These are phyloP conservation scores for Henicopernis longicauda DNA, from an alignment of 2,113 vertebrate species.

Conservation along the genomic window DNA sequence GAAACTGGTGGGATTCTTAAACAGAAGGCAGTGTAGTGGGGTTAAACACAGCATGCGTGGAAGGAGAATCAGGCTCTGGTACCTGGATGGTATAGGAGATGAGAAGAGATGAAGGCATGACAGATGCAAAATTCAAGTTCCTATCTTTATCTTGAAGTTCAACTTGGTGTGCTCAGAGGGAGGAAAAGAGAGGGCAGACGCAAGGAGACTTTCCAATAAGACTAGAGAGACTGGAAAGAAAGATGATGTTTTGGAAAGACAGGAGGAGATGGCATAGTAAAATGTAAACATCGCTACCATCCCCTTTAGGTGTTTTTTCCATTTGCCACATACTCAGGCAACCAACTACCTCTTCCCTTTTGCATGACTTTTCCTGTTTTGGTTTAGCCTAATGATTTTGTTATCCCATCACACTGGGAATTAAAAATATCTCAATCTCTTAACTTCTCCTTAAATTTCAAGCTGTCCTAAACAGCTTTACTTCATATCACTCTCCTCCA, in stretches of 20 bases:
- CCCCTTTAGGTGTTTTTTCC: background rate
- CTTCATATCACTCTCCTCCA: background rate
- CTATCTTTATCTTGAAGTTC: background rate
- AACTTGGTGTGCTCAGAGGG: background rate
- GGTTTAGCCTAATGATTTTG: background rate
- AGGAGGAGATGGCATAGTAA: background rate
- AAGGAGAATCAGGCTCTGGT: background rate
- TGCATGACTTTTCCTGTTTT: accelerated
- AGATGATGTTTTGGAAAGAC: background rate
- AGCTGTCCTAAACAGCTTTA: background rate
- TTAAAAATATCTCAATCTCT: background rate
- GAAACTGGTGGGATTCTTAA: background rate
- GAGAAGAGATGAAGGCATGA: background rate
- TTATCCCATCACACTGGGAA: background rate
- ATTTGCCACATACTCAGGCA: background rate
- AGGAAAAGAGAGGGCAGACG: background rate
- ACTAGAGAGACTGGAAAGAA: background rate
- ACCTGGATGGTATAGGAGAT: background rate
- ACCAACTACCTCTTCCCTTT: background rate
- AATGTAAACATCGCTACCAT: accelerated
- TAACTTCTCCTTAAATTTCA: background rate
- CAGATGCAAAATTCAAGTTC: background rate
- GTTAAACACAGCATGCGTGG: background rate
- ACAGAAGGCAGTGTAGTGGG: background rate
- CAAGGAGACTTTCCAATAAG: background rate